Conservation (phyloP, 2,113 vertebrate species). For the Sinocyclocheilus maitianheensis region DNA sequence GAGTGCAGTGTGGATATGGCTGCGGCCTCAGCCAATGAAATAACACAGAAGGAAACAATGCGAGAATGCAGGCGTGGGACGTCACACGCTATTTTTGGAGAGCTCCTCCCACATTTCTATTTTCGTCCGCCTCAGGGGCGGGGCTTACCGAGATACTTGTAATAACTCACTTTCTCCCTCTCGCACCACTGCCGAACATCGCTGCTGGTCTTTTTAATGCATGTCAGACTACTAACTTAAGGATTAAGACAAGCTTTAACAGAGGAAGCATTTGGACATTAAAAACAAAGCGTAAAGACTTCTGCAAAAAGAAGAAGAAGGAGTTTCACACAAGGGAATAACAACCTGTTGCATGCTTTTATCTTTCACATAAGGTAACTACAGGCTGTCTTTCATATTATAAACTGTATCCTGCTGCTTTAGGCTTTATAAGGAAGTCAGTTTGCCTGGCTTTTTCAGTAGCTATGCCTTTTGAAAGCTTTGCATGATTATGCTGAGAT, state of each 20-base stretch:
- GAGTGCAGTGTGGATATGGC: constrained; percentile 49
- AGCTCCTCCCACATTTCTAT: constrained; percentile 75
- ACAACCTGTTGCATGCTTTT: constrained; percentile 53
- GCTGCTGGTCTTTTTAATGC: constrained; percentile 13
- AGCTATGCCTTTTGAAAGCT: background rate
- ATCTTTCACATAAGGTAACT: constrained; percentile 33
- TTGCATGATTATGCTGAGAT: background rate
- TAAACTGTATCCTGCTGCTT: background rate
- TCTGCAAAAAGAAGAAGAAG: constrained; percentile 1
- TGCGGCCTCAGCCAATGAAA: constrained; percentile 57
- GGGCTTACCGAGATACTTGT: constrained; percentile 63
- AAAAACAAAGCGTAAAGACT: background rate
- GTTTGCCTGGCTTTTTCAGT: background rate
- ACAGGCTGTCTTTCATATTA: constrained; percentile 13
- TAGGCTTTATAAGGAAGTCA: constrained; percentile 25
- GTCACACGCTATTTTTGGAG: constrained; percentile 77
- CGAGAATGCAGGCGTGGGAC: constrained; percentile 64
- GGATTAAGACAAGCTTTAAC: constrained; percentile 23
- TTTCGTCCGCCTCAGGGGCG: constrained; percentile 68
- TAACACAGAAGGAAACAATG: constrained; percentile 66
- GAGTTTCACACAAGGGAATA: constrained; percentile 29
- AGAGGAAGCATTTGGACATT: background rate
- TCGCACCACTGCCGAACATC: constrained; percentile 33
- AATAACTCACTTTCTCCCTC: constrained; percentile 55
- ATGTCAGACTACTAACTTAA: constrained; percentile 9